Base-by-base conservation (phyloP, 2,797 vertebrate genomes). In the Myotis vivesi region DNA sequence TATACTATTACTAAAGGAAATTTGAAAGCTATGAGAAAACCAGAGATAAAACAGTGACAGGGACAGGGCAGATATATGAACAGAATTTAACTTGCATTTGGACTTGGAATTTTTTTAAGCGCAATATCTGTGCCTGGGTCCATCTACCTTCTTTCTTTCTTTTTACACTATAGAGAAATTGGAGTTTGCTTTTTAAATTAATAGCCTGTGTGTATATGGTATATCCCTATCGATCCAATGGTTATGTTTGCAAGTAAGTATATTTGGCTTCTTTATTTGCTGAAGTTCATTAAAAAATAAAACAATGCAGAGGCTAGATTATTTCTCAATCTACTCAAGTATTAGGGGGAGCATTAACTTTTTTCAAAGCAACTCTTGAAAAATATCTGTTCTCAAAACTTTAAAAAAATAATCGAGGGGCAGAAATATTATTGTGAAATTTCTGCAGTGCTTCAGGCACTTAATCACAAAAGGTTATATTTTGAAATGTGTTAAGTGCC, bases 401-500 rank as follows among this genome's bases (percentile, higher is more conserved):
- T 89, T 76, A 91, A 81, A 94, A 53, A 51, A 80, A 80, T 57
- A 80, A 68, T 85, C 95, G 73, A 94, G 11, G 8, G 23, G 51
- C 0, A 87, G 76, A 95, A 93, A 82, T 8, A 25, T 92, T 87
- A 49, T 20, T 92, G 41, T 33, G 44, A 20, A 96, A 97, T 89
- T 59, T 16, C 71, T 94, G 6, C 25, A 57, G 9, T 80, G 76
- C 46, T 97, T 95, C 66, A 59, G 83, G 59, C n/a, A 73, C 11
- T 80, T 95, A 94, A 0, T 91, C 33, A 77, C 85, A 92, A 94
- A 96, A 66, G 1, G 6, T 85, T 92, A 9, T 91, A 68, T 95
- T 97, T 81, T 97, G 77, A 95, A 87, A 95, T 64, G 36, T 95
- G 55, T 46, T 69, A 95, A 76, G 64, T 79, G 2, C 0, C 59